Base-by-base conservation (phyloP, 53 echinoderm and acorn worm species). In the Holothuria leucospilota region DNA sequence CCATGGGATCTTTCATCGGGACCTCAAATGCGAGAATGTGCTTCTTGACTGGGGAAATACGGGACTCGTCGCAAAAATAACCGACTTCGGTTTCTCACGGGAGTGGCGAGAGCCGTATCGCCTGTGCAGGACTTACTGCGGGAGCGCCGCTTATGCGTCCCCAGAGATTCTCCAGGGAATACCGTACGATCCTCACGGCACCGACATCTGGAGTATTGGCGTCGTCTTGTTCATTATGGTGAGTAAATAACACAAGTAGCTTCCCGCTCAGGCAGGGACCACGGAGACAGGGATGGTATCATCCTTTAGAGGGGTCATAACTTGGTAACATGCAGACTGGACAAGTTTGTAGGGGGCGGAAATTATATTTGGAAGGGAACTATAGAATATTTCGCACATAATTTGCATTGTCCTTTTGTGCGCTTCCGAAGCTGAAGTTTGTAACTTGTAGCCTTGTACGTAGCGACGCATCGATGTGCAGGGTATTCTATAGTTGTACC, bases 141-240 rank as follows among this genome's bases (percentile, higher is more conserved):
- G 96, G 0, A 96, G 96, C 29, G 94, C 96, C 0, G 94, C 94
- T 20, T 96, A 96, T 68, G 96, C 96, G n/a, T 96, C 96, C 25
- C 96, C 94, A 9, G 94, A 94, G 87, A 92, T 94, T 18, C 85
- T 96, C 10, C 88, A 86, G 63, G 96, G 94, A 23, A 84, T 85
- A 21, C 91, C 96, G 21, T 96, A 96, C 74, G 96, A 96, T 14
- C 96, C 96, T 1, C 90, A 92, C 82, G 92, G 90, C 28, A 92
- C 92, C 0, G 96, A 96, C 28, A 87, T 96, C 29, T 96, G 96
- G 96, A 96, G 96, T 52, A 72, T 96, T 79, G 96, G 96, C 18
- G 89, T 96, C 16, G 86, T 96, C 6, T 92, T 96, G 4, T 96
- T 92, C 26, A 90, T 96, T 23, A 96, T 94, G 96, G 96, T 96